Conservation (phyloP, 2,797 vertebrate species). For the Scolopax bukidnonensis region DNA sequence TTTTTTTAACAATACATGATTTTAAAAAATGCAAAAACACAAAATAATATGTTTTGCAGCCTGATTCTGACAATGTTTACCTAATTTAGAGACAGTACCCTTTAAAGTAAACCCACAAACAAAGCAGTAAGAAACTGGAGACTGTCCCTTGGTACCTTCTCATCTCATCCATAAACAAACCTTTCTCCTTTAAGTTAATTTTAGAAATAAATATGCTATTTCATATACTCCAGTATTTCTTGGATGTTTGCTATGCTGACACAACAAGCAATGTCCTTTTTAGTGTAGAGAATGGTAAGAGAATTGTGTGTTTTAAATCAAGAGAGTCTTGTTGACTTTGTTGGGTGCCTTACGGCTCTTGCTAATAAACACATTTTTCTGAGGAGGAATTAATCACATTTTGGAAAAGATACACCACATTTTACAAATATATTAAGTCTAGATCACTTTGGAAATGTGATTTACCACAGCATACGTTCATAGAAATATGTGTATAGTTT, state of each 20-base stretch:
- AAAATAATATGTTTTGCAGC: not conserved
- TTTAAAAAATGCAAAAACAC: not conserved
- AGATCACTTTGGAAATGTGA: not conserved
- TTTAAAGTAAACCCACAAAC: not conserved
- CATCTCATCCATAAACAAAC: not conserved
- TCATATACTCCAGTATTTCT: not conserved
- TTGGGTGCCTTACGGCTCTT: not conserved
- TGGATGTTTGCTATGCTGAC: not conserved
- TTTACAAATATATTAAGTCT: not conserved
- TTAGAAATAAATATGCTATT: not conserved
- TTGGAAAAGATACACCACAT: not conserved
- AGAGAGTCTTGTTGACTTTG: not conserved
- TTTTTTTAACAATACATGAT: not conserved
- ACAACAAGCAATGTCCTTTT: not conserved
- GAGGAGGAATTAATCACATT: not conserved
- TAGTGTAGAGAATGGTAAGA: not conserved
- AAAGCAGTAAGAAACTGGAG: not conserved
- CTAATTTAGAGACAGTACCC: not conserved
- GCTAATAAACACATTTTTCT: slow-evolving; percentile 7
- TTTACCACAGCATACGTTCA: not conserved
- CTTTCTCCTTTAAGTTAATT: not conserved
- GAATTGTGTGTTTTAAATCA: not conserved
- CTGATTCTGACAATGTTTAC: not conserved
- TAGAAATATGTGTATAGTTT: not conserved
- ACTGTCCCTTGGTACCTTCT: not conserved